Conservation (phyloP, 2,888 invertebrate species). For the Melanostoma mellinum region DNA sequence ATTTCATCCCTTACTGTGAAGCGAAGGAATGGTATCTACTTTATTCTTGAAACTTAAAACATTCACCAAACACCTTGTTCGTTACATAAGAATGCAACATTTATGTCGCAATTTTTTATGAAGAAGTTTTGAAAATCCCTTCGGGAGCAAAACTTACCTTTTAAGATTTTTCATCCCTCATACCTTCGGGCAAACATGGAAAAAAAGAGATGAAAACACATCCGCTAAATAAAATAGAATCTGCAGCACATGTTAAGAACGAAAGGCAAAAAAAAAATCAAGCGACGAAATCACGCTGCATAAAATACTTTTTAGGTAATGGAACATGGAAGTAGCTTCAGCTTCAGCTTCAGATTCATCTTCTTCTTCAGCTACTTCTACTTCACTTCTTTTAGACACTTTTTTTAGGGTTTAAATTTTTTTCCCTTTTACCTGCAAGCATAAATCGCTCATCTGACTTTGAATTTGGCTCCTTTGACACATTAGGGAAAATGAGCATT, state of each 20-base stretch:
- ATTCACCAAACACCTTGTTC: slow-evolving; percentile 43
- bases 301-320: slow-evolving; percentile 53
- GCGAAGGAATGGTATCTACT: too few species aligned
- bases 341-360: slow-evolving; percentile 3
- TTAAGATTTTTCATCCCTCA: slow-evolving; percentile 37
- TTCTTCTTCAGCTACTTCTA: background rate
- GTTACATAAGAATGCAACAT: slow-evolving; percentile 41
- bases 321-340: slow-evolving; percentile 3
- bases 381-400: background rate
- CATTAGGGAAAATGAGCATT: slow-evolving; percentile 71
- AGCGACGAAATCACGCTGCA: slow-evolving; percentile 55
- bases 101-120: slow-evolving; percentile 43
- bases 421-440: slow-evolving; percentile 58
- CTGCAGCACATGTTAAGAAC: slow-evolving; percentile 4
- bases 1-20: too few species aligned
- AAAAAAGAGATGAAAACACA: slow-evolving; percentile 20
- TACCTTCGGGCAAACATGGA: background rate
- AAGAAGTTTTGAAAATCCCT: slow-evolving; percentile 49
- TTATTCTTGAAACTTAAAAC: slow-evolving; percentile 4
- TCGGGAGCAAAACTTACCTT: slow-evolving; percentile 54
- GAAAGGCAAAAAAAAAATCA: background rate
- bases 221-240: slow-evolving; percentile 60
- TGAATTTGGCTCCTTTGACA: slow-evolving; percentile 72
- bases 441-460: slow-evolving; percentile 70
- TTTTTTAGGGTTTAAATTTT: slow-evolving; percentile 9